Base-by-base conservation (phyloP, 2,888 invertebrate genomes). In the Balanococcus diminutus region DNA sequence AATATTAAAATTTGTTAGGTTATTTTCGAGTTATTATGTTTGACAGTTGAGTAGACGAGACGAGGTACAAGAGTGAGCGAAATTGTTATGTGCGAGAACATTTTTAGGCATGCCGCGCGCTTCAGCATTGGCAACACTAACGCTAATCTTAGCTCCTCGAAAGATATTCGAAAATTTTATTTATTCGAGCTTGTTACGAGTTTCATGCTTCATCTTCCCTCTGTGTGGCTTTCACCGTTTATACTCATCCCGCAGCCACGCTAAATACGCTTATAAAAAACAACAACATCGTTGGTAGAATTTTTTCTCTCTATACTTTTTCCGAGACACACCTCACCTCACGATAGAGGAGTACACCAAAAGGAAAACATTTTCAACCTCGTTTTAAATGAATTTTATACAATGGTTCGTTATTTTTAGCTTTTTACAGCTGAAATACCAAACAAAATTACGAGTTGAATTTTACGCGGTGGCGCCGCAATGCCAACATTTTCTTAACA, bases 1-100 rank as follows among this genome's bases (percentile, higher is more conserved):
- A 67, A 67, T 67, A 67, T 67, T 67, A 67, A 67, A 67, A 67
- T 67, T 67, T 67, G 61, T 67, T 67, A 67, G 61, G 61, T 67
- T 56, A 56, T 56, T 56, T 56, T 56, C 56, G 56, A 56, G 56
- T 67, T 67, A 67, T 67, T 67, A 67, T 67, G 61, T 67, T 67
- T 67, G 61, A 67, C 61, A 67, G 61, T 67, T 67, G 28, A 22
- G 51, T 51, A 51, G 28, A 1, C 25, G 61, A 25, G 14, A 28
- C 28, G 28, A 25, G 28, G 2, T 56, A 56, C 2, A 56, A 19
- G 56, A 19, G 28, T 25, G 14, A 67, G 61, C 28, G 28, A 67
- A 67, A 67, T 67, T 67, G 61, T 25, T 67, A 67, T 28, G 61
- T 67, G 61, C 61, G 61, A 67, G 61, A 67, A 28, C 61, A 28